A percentile compares a stretch with the other conserved stretches of the same genome.
phyloP scores from a whole-genome alignment of 23 tunicate genomes.

The Diplosoma virens region DNA sequence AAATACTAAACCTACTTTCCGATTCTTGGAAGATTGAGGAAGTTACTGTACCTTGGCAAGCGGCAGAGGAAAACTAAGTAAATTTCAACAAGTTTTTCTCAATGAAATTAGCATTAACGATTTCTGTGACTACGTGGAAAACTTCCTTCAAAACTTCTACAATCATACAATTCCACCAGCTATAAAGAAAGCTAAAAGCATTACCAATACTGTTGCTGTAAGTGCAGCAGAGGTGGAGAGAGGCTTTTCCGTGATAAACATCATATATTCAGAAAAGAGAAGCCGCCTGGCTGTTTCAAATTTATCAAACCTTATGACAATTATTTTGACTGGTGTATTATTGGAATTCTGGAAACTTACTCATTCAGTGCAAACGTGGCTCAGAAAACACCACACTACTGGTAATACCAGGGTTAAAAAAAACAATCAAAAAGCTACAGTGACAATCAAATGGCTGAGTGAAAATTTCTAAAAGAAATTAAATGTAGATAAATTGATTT shows the following conservation, averaged over 20 bases:
- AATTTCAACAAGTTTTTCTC: background rate
- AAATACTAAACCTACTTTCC: slow-evolving; percentile 1
- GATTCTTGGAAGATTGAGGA: slow-evolving; percentile 32
- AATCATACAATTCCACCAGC: background rate
- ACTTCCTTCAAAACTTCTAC: background rate
- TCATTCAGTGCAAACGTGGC: no score
- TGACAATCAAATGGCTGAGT: background rate
- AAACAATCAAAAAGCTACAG: background rate
- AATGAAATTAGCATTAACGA: slow-evolving; percentile 6
- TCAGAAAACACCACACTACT: no score
- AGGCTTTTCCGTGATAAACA: background rate
- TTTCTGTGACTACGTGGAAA: slow-evolving; percentile 11
- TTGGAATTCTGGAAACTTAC: background rate
- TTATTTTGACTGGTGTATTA: background rate
- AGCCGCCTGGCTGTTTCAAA: background rate
- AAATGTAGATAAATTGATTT: background rate
- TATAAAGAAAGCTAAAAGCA: slow-evolving; percentile 9
- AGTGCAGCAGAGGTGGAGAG: background rate
- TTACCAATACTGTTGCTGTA: slow-evolving; percentile 5
- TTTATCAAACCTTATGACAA: background rate
- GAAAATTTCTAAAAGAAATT: background rate
- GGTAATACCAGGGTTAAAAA: background rate
- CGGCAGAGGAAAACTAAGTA: slow-evolving; percentile 8
- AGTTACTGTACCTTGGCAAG: slow-evolving; percentile 32
- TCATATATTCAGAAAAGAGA: background rate